A percentile compares a stretch with the other conserved stretches of the same genome.
Evolutionary conservation across 2,797 vertebrate genomes (phyloP).

Genomic region (Trachops cirrhosus): DNA sequence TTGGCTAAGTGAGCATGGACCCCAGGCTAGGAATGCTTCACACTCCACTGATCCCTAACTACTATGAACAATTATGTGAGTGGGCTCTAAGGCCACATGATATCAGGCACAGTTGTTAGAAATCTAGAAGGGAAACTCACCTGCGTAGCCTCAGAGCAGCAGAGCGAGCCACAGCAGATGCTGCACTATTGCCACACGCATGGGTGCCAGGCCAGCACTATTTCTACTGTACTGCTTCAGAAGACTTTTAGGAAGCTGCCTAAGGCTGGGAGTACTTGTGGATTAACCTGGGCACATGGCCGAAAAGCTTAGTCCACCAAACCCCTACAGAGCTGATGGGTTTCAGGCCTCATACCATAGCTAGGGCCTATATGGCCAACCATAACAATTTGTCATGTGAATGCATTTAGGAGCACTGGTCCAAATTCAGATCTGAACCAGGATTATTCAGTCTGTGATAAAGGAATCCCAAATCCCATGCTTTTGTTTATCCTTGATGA

Average conservation of each 20-base stretch:
- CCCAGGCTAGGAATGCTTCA: neutral
- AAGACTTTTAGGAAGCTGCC: neutral
- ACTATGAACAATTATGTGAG: neutral
- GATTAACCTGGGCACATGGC: neutral
- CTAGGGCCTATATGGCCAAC: neutral
- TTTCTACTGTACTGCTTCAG: neutral
- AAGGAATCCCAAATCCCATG: neutral
- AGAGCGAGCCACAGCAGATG: neutral
- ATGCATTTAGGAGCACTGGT: neutral
- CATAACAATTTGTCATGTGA: neutral
- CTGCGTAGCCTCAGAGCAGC: neutral
- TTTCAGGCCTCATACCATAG: neutral
- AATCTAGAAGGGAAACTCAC: slow-evolving; percentile 13
- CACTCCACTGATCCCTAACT: neutral
- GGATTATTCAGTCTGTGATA: neutral
- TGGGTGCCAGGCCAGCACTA: neutral
- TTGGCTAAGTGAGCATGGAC: neutral
- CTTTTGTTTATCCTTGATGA: neutral
- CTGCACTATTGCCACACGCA: neutral
- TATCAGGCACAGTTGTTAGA: neutral
- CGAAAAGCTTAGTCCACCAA: neutral
- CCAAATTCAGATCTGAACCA: neutral
- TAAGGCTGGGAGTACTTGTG: neutral
- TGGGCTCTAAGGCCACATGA: neutral
- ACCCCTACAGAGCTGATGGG: neutral